Conservation (phyloP, 1,140 invertebrate genomes). For the Apocrypta bakeri region DNA sequence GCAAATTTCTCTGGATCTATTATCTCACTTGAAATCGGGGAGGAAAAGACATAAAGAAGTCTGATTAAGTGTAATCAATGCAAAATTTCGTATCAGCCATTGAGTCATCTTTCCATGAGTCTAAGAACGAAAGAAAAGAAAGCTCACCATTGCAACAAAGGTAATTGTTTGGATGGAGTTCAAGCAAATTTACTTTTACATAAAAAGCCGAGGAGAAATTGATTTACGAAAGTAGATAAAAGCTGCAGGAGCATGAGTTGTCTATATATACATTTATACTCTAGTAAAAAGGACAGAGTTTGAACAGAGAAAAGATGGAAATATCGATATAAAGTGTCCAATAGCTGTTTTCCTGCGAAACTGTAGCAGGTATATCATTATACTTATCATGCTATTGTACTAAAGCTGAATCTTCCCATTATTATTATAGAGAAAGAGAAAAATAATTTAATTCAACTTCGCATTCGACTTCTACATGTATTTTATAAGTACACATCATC, state of each 20-base stretch:
- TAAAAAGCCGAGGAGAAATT: slow-evolving; percentile 17
- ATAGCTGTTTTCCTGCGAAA: slow-evolving; percentile 10
- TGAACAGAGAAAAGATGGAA: background rate
- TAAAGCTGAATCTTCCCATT: background rate
- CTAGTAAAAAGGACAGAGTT: background rate
- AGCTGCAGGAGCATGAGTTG: background rate
- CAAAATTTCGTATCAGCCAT: background rate
- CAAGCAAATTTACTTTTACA: slow-evolving; percentile 22
- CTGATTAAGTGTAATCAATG: background rate
- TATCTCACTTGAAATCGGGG: background rate
- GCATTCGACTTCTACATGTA: no score
- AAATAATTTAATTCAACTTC: background rate
- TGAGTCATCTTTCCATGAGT: background rate
- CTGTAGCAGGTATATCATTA: background rate
- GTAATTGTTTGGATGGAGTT: slow-evolving; percentile 27
- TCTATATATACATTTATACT: background rate
- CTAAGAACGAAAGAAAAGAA: background rate
- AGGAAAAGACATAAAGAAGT: background rate
- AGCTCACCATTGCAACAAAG: background rate
- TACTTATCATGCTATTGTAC: background rate
- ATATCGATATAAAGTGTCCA: slow-evolving; percentile 27
- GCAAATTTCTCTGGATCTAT: background rate
- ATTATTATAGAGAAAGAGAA: background rate
- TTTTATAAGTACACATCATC: no score
- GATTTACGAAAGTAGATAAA: slow-evolving; percentile 35